Base-by-base conservation (phyloP, 2,888 invertebrate species). In the Ophion costatus region DNA sequence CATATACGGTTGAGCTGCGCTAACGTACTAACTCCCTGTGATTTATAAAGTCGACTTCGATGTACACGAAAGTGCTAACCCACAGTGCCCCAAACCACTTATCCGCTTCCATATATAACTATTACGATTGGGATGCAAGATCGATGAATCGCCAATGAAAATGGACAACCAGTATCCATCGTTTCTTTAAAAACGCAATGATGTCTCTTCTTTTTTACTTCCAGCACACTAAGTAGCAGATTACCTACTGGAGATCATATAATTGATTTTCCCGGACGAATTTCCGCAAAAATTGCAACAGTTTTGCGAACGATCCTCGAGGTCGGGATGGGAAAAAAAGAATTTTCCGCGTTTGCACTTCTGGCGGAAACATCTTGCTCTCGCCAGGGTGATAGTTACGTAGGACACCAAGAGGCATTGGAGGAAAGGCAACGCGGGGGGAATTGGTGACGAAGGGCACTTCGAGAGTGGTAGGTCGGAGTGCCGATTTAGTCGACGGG, bases 21-120 rank as follows among this genome's bases (percentile, higher is more conserved):
- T 79, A 81, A 78, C 82, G 66, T 79, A 81, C 76, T 74, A 82
- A 82, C 64, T 67, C 75, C 42, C 45, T n/a, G 73, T 86, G 87
- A 87, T 86, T 87, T 87, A 86, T 87, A 85, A 85, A 86, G 82
- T 87, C 69, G 22, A 83, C 71, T 87, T 81, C 81, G 74, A 80
- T 73, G 66, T 82, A 73, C 67, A 80, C 73, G 80, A 82, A 80
- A 56, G 79, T 80, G 79, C 63, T 63, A 78, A 85, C 76, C 73
- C 76, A 73, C 61, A 38, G 45, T 22, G 59, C 64, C 51, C 64
- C 57, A 56, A 56, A 57, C 24, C 66, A 4, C 57, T 64, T 80
- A 66, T 42, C 59, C 64, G 64, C 29, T 22, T 75, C 45, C n/a
- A 84, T 84, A 73, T 71, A 79, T 59, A 70, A 76, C 59, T 51